Percentiles rank a stretch among this genome's conserved stretches.
Conservation (phyloP, 2,888 invertebrate species). For the Iselma pallidipennis region DNA sequence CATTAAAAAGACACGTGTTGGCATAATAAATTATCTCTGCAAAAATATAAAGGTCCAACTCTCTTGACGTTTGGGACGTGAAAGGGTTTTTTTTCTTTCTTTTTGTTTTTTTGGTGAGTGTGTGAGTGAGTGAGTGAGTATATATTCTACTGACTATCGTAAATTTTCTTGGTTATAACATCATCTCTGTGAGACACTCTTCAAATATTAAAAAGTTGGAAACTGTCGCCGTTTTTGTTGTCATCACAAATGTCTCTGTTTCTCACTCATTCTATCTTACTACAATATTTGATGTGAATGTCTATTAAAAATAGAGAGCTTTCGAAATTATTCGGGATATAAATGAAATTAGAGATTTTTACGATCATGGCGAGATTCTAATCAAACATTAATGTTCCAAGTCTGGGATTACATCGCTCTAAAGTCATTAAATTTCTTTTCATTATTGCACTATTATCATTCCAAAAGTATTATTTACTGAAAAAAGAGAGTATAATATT, state of each 20-base stretch:
- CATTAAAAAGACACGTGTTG: conserved; percentile 27
- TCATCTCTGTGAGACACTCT: conserved; percentile 16
- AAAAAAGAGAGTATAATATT: too few relatives aligned
- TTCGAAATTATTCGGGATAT: too few relatives aligned
- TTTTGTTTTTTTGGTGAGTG: neutral
- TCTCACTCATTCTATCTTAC: neutral
- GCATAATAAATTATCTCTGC: conserved; percentile 23
- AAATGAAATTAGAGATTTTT: too few relatives aligned
- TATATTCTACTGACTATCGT: conserved; percentile 21
- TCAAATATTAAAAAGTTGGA: conserved; percentile 25
- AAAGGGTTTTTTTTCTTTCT: neutral
- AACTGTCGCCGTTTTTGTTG: neutral
- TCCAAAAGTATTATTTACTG: too few relatives aligned
- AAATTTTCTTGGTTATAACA: conserved; percentile 25
- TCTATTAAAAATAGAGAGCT: too few relatives aligned
- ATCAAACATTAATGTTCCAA: too few relatives aligned
- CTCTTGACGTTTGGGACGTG: neutral
- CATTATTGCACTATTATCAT: too few relatives aligned
- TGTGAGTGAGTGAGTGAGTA: neutral
- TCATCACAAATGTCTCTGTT: neutral
- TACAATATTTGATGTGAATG: too few relatives aligned
- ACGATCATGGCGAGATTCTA: too few relatives aligned
- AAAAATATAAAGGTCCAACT: conserved; percentile 2
- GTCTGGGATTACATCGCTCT: too few relatives aligned
- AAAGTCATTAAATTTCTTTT: too few relatives aligned